Evolutionary conservation across 2,888 invertebrate species (phyloP).

Genomic region (Calephelis perditalis): DNA sequence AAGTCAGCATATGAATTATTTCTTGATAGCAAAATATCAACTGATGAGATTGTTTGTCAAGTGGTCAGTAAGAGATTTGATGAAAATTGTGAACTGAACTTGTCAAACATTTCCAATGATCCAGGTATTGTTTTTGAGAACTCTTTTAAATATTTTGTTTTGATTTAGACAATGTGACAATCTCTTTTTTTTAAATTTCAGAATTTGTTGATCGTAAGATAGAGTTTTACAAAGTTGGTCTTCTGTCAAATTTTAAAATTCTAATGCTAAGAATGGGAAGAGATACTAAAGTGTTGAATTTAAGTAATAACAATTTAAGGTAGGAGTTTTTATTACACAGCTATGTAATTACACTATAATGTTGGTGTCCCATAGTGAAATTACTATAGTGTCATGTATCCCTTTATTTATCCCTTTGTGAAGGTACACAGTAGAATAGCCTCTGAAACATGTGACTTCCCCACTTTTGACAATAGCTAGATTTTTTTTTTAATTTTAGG

Average conservation of each 20-base stretch:
- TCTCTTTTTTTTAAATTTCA: constrained; percentile 37
- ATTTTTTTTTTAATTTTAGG: too few relatives aligned
- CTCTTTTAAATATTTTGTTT: too few relatives aligned
- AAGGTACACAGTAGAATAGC: too few relatives aligned
- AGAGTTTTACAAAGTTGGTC: constrained; percentile 51
- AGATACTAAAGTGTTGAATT: constrained; percentile 55
- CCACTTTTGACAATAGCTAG: too few relatives aligned
- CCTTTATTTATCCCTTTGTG: too few relatives aligned
- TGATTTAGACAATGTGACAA: too few relatives aligned
- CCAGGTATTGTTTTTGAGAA: constrained; percentile 40
- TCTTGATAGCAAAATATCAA: constrained; percentile 36
- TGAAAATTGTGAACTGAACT: constrained; percentile 50
- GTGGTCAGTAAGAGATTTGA: constrained; percentile 50
- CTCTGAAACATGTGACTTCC: too few relatives aligned
- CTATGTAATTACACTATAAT: too few relatives aligned
- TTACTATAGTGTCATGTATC: too few relatives aligned
- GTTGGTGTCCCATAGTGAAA: too few relatives aligned
- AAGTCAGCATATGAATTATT: constrained; percentile 54
- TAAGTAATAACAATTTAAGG: constrained; percentile 60
- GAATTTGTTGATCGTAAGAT: constrained; percentile 54
- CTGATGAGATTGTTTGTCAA: constrained; percentile 51
- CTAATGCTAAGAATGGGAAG: constrained; percentile 64
- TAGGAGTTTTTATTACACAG: constrained; percentile 29
- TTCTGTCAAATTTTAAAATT: constrained; percentile 55
- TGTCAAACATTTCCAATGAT: constrained; percentile 58